Conservation (phyloP, 2,888 invertebrate genomes). For the Latrodectus hesperus region DNA sequence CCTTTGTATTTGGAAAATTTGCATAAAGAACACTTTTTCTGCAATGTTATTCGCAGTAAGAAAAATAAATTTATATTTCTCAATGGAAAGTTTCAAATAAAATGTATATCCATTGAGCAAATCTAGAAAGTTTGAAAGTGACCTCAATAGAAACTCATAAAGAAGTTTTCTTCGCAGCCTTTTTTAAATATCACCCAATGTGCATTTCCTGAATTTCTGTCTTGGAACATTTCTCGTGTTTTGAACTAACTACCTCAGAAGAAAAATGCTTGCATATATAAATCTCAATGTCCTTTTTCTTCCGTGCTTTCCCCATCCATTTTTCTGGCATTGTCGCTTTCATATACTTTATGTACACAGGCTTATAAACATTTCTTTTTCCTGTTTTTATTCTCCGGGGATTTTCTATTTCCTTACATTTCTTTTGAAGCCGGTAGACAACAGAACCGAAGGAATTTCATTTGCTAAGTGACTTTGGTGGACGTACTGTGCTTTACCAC, state of each 20-base stretch:
- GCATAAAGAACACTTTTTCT: no score
- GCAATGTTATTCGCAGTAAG: no score
- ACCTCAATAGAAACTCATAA: no score
- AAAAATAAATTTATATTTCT: no score
- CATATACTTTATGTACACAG: background rate
- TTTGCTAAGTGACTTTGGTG: slow-evolving; percentile 50
- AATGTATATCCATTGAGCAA: no score
- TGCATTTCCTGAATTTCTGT: background rate
- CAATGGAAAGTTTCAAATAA: no score
- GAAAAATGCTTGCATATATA: background rate
- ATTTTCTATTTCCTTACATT: background rate
- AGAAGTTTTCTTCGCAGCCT: background rate
- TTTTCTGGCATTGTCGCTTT: background rate
- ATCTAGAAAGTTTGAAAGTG: no score
- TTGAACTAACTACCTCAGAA: background rate
- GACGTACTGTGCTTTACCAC: background rate
- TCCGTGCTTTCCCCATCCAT: background rate
- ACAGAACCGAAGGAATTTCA: slow-evolving; percentile 34
- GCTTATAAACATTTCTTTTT: background rate
- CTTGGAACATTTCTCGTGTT: background rate
- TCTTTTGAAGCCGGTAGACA: background rate
- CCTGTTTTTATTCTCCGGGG: background rate
- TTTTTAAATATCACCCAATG: background rate
- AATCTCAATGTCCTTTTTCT: background rate
- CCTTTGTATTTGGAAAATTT: no score